Evolutionary conservation across 2,888 invertebrate genomes (phyloP).

Genomic region (Podabrus alpinus): DNA sequence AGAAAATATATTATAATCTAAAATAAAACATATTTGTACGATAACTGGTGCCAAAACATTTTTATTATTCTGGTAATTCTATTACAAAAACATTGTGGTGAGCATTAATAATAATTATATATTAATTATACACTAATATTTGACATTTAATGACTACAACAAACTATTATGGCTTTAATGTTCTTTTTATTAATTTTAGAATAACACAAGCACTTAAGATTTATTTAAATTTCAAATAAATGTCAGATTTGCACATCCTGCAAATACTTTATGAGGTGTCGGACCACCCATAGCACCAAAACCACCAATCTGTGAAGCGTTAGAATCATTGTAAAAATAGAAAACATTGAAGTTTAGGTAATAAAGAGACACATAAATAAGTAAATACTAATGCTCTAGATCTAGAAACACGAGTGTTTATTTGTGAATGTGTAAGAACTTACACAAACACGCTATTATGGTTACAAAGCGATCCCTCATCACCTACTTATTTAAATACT

Average conservation of each 20-base stretch:
- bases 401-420: constrained; percentile 56
- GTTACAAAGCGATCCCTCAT: neutral
- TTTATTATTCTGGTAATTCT: neutral
- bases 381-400: constrained; percentile 55
- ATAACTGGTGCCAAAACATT: neutral
- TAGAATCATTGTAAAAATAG: constrained; percentile 47
- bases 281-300: constrained; percentile 42
- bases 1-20: too few species aligned
- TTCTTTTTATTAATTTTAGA: neutral
- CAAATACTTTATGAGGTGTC: constrained; percentile 43
- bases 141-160: neutral
- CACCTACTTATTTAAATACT: neutral
- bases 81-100: neutral
- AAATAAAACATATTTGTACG: too few species aligned
- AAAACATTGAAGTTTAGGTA: constrained; percentile 48
- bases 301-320: constrained; percentile 41
- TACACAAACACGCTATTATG: constrained; percentile 42
- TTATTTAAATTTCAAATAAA: constrained; percentile 21
- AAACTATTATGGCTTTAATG: neutral
- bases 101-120: neutral
- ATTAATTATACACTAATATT: neutral
- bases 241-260: constrained; percentile 41
- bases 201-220: neutral
- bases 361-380: constrained; percentile 54
- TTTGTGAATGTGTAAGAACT: constrained; percentile 53